Evolutionary conservation across 2,113 vertebrate species (phyloP).

Genomic region (Hymenochirus boettgeri): DNA sequence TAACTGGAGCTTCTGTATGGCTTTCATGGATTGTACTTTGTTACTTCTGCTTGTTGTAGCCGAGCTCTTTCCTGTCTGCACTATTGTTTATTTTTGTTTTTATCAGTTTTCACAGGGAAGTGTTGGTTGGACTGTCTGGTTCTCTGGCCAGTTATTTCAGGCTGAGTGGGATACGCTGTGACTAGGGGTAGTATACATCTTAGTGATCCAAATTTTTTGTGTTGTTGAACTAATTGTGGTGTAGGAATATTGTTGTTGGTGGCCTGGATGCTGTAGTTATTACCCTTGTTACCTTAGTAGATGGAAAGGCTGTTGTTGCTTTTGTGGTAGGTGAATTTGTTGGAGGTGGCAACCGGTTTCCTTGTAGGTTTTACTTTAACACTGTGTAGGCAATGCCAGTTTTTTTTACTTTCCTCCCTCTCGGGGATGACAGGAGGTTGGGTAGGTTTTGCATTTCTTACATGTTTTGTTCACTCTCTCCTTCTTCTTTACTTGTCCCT

Average conservation of each 20-base stretch:
- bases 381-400: slow-evolving; percentile 55
- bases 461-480: slow-evolving; percentile 34
- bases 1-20: slow-evolving; percentile 46
- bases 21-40: slow-evolving; percentile 53
- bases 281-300: slow-evolving; percentile 52
- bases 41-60: slow-evolving; percentile 50
- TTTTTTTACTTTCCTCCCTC: slow-evolving; percentile 62
- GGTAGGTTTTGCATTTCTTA: slow-evolving; percentile 23
- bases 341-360: slow-evolving; percentile 48
- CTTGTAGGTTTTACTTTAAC: slow-evolving; percentile 57
- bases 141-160: slow-evolving; percentile 52
- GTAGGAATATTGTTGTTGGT: slow-evolving; percentile 46
- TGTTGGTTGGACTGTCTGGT: slow-evolving; percentile 61
- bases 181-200: slow-evolving; percentile 48
- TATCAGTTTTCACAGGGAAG: slow-evolving; percentile 55
- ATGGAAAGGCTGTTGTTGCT: slow-evolving; percentile 49
- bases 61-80: slow-evolving; percentile 42
- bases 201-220: slow-evolving; percentile 58
- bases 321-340: slow-evolving; percentile 49
- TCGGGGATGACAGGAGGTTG: slow-evolving; percentile 49
- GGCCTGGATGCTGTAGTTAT: slow-evolving; percentile 52
- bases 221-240: slow-evolving; percentile 56
- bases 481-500: slow-evolving; percentile 81
- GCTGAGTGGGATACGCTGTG: slow-evolving; percentile 51
- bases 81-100: slow-evolving; percentile 61